Evolutionary conservation across 2,113 vertebrate genomes (phyloP).

Genomic region (Psilopogon haemacephalus): DNA sequence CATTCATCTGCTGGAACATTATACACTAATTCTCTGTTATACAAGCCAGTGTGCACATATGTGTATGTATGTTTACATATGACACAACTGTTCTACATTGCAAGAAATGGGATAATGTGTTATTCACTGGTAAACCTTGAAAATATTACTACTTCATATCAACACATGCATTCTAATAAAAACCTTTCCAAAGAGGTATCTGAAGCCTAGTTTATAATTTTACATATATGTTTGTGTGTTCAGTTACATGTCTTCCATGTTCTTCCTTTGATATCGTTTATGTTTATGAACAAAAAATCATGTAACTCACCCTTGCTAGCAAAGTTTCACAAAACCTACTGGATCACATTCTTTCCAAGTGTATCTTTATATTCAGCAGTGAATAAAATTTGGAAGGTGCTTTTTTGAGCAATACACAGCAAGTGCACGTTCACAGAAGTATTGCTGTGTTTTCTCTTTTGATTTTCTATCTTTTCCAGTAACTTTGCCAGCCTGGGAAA

Average conservation of each 20-base stretch:
- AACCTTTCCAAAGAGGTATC: not conserved
- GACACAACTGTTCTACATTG: not conserved
- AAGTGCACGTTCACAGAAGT: not conserved
- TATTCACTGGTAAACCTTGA: not conserved
- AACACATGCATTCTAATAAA: not conserved
- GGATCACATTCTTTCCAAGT: not conserved
- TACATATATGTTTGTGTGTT: not conserved
- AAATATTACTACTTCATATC: not conserved
- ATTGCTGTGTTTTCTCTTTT: not conserved
- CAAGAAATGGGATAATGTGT: not conserved
- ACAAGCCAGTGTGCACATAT: not conserved
- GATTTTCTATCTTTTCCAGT: not conserved
- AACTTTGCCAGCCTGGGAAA: not conserved
- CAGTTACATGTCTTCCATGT: not conserved
- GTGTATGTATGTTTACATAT: not conserved
- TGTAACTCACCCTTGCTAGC: not conserved
- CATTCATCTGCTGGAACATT: too few species aligned
- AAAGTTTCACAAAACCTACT: not conserved
- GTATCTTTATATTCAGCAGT: not conserved
- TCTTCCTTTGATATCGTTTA: not conserved
- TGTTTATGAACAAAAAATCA: not conserved
- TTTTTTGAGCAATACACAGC: not conserved
- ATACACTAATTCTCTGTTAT: not conserved
- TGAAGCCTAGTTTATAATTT: not conserved
- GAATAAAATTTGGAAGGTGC: not conserved